Base-by-base conservation (phyloP, 2,113 vertebrate species). In the Steatornis caripensis region DNA sequence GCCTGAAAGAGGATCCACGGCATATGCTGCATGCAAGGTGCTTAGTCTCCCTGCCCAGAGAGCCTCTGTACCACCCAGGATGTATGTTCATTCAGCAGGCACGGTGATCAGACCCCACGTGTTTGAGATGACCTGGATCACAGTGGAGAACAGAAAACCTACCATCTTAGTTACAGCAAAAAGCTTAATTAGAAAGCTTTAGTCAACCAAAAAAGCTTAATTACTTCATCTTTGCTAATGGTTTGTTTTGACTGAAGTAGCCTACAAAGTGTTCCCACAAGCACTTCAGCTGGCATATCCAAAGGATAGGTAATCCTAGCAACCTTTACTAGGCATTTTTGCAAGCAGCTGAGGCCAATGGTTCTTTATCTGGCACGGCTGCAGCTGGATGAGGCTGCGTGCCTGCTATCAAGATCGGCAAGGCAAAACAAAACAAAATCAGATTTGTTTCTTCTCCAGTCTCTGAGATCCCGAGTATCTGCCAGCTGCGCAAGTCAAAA, bases 31-130 rank as follows among this genome's bases (percentile, higher is more conserved):
- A 45, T 7, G 1, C 21, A 14, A 23, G 29, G 5, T 62, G 48
- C 65, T 32, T 2, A 27, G 55, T 46, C 23, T 69, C 55, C 53
- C n/a, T 27, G 32, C 72, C 37, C 37, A 37, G 45, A 8, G 10
- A 41, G 39, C 30, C 36, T 34, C 77, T 2, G 1, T 2, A 61
- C 30, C 20, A 39, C 17, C 6, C 43, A 20, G 9, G 22, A 15
- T 24, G 6, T 3, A 8, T 3, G 12, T 53, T 54, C 32, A 32
- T 29, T 32, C 15, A 15, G 66, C 32, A 90, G 46, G 15, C 17
- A 43, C 0, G 1, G 17, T 11, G 32, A 66, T 51, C n/a, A 58
- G 45, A 6, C 23, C 24, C 22, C 45, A 30, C 0, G 0, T 43
- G 27, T 43, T 46, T 69, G 57, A 71, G 53, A 64, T 22, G 22